These are phyloP conservation scores for Coenonympha glycerion DNA, from an alignment of 2,888 invertebrate species.

Conservation along the genomic window DNA sequence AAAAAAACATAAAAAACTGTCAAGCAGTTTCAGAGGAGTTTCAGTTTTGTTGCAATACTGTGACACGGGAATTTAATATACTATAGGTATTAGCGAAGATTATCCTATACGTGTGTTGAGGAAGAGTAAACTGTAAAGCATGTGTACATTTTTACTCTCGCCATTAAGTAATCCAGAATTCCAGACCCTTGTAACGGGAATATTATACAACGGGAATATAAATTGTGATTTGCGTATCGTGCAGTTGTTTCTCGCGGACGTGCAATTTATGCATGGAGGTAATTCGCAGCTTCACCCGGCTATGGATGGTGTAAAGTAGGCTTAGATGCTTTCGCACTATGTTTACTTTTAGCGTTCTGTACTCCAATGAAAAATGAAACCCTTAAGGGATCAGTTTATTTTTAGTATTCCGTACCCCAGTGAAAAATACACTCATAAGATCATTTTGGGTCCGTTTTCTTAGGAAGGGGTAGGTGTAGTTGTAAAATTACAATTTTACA, in stretches of 20 bases:
- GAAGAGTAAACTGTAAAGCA: not conserved
- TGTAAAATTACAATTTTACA: too few species aligned
- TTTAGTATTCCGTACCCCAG: too few species aligned
- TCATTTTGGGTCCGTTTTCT: too few species aligned
- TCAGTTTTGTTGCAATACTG: too few species aligned
- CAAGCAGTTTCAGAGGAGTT: too few species aligned
- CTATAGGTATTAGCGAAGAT: too few species aligned
- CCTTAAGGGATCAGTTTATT: too few species aligned
- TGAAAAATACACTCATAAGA: too few species aligned
- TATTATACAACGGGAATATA: constrained; percentile 24
- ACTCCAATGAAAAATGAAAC: too few species aligned
- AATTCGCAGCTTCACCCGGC: constrained; percentile 19
- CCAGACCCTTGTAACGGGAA: constrained; percentile 18
- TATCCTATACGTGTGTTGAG: not conserved
- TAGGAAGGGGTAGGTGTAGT: too few species aligned
- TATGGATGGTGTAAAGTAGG: constrained; percentile 8
- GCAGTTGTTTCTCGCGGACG: constrained; percentile 20
- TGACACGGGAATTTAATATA: too few species aligned
- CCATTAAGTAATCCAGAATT: constrained; percentile 11
- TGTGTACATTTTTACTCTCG: not conserved
- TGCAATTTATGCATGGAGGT: constrained; percentile 23
- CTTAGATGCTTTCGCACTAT: not conserved
- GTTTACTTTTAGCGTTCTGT: not conserved
- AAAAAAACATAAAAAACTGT: too few species aligned
- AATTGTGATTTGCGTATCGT: constrained; percentile 27